Base-by-base conservation (phyloP, 2,113 vertebrate genomes). In the Pogona vitticeps region DNA sequence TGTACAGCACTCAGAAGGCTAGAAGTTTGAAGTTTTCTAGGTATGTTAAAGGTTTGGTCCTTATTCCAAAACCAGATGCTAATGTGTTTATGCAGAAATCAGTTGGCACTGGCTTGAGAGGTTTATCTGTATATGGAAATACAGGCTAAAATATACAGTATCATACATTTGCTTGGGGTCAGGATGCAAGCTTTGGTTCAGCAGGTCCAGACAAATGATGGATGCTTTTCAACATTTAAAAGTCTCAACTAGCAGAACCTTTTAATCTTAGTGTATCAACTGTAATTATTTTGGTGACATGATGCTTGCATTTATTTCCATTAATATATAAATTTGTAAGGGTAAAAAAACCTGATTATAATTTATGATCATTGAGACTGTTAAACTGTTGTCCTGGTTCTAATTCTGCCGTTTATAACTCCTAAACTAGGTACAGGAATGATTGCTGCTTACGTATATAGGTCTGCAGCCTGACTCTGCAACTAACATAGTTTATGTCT, bases 11-110 rank as follows among this genome's bases (percentile, higher is more conserved):
- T 83, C 90, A 89, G 9, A 89, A 58, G 71, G 91, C 88, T 85
- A 80, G 68, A 81, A 91, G 40, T 77, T 85, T 94, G 52, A 80
- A 91, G 28, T 94, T 94, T 84, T 91, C 90, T 52, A 92, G 58
- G 28, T 86, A 87, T 56, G 21, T 87, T 38, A 91, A 93, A 21
- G 86, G 94, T 80, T 85, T 90, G 59, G 28, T 85, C 28, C 26
- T 63, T 88, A 76, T 13, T 46, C 40, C 86, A 75, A 91, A 86
- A 42, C 83, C 87, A 71, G 58, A 85, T 88, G 91, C 86, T 21
- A 67, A 90, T 76, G 56, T 90, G 40, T 14, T 58, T 88, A 26
- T 21, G 33, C 83, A 80, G 9, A 58, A 65, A 33, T 1, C 31
- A 17, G n/a, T 78, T 84, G 65, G 10, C 38, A 70, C 38, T 80